phyloP scores from a whole-genome alignment of 1,140 invertebrate genomes.

The Heliconius hermathena region DNA sequence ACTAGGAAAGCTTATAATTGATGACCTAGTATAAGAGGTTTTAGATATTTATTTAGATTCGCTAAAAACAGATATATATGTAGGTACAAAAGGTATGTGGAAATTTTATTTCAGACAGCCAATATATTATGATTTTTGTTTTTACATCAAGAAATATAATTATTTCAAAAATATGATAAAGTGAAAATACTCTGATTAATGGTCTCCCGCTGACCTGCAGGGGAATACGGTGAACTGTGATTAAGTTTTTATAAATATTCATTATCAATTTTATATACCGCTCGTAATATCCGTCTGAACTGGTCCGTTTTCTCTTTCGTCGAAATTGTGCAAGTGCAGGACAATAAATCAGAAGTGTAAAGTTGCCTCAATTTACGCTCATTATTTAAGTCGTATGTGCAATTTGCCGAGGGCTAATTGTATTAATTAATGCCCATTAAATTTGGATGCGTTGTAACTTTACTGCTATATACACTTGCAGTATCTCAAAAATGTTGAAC shows the following conservation, averaged over 20 bases:
- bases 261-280: slow-evolving; percentile 75
- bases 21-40: not conserved
- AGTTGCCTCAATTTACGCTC: slow-evolving; percentile 78
- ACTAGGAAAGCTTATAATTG: not conserved
- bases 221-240: slow-evolving; percentile 62
- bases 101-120: not conserved
- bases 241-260: slow-evolving; percentile 78
- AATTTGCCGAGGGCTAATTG: slow-evolving; percentile 80
- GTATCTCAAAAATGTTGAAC: slow-evolving; percentile 51
- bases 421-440: slow-evolving; percentile 79
- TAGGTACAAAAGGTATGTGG: not conserved
- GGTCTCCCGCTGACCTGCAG: slow-evolving; percentile 58
- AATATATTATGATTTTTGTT: slow-evolving; percentile 1
- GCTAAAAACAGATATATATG: not conserved
- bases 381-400: slow-evolving; percentile 77
- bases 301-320: slow-evolving; percentile 80
- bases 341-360: slow-evolving; percentile 81
- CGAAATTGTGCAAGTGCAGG: slow-evolving; percentile 76
- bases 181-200: slow-evolving; percentile 73
- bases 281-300: slow-evolving; percentile 72
- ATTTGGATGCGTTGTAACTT: slow-evolving; percentile 60
- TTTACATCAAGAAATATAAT: slow-evolving; percentile 32
- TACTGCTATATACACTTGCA: slow-evolving; percentile 46
- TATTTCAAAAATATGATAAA: slow-evolving; percentile 58
- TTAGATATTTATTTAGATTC: slow-evolving; percentile 7